Evolutionary conservation across 2,797 vertebrate genomes (phyloP), one percentile per base, ranked within the genome.

Genomic region (Spatula versicolor): DNA sequence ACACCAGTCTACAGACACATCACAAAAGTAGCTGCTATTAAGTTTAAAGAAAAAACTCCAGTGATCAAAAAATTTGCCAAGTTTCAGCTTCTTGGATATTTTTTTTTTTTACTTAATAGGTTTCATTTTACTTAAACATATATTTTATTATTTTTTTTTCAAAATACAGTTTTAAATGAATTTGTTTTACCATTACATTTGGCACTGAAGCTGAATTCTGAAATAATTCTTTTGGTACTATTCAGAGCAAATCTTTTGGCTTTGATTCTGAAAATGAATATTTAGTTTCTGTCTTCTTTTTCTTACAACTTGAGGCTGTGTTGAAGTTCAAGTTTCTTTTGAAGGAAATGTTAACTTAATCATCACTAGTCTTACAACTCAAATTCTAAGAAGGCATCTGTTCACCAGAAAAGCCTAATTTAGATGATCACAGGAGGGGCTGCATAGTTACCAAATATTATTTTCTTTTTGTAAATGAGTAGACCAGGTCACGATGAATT

Each of bases 391-490:
- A 33, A 93, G 66, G 56, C 48, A 19, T 25, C 55, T 91, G 56
- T 62, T 77, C 43, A 86, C 55, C 58, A 94, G 48, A 88, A 91
- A 90, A 66, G 73, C 84, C 68, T 72, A 87, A 77, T 63, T 63
- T 45, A 81, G 11, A 31, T 79, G 54, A 75, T 79, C 22, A 62
- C 3, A 84, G 45, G 8, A 84, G 20, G 46, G 95, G 82, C 75
- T 97, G 91, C 96, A 92, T 96, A 90, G 25, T 67, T 95, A 93
- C 94, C 67, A 90, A 93, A 79, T 94, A 92, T 35, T 60, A 75
- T 63, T 92, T 93, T 68, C 76, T 95, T 97, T 97, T 96, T 80
- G 41, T 91, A 96, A 88, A 83, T 86, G 60, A 94, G 95, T 76
- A 89, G 50, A 95, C 93, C 90, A 68, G 60, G 68, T 96, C 92